phyloP scores from a whole-genome alignment of 2,797 vertebrate genomes.

The Limosa lapponica region DNA sequence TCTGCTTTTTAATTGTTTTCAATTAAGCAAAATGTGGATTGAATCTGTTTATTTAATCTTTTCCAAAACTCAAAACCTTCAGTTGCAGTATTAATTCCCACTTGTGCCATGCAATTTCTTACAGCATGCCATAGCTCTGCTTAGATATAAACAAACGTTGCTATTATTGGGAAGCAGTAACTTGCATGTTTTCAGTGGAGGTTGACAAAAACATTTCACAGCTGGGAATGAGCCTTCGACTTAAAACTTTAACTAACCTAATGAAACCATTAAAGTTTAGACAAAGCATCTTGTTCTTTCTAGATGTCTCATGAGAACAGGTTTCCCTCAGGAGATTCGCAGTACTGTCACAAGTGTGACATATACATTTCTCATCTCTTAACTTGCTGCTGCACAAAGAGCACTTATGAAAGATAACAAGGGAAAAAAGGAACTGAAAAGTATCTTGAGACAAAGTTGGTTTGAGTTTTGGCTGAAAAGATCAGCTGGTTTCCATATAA shows the following conservation, averaged over 20 bases:
- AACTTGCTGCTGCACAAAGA: neutral
- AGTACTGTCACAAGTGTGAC: neutral
- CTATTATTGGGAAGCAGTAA: constrained; percentile 21
- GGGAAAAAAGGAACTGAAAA: neutral
- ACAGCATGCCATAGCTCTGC: neutral
- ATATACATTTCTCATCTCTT: neutral
- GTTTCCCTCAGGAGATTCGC: neutral
- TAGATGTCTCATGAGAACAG: neutral
- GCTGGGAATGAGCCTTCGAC: neutral
- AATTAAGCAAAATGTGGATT: constrained; percentile 45
- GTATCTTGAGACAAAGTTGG: neutral
- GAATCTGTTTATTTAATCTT: constrained; percentile 60
- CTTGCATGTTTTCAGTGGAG: neutral
- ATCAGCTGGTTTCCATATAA: neutral
- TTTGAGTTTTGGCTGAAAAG: neutral
- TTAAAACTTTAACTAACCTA: constrained; percentile 14
- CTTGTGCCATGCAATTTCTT: constrained; percentile 52
- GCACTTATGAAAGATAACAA: neutral
- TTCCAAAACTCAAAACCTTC: constrained; percentile 56
- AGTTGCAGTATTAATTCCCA: constrained; percentile 70
- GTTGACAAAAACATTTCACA: constrained; percentile 23
- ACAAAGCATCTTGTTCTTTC: neutral
- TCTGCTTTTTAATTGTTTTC: constrained; percentile 39
- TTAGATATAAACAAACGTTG: constrained; percentile 31
- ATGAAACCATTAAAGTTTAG: constrained; percentile 29